phyloP scores from a whole-genome alignment of 2,797 vertebrate species.

The Peromyscus attwateri region DNA sequence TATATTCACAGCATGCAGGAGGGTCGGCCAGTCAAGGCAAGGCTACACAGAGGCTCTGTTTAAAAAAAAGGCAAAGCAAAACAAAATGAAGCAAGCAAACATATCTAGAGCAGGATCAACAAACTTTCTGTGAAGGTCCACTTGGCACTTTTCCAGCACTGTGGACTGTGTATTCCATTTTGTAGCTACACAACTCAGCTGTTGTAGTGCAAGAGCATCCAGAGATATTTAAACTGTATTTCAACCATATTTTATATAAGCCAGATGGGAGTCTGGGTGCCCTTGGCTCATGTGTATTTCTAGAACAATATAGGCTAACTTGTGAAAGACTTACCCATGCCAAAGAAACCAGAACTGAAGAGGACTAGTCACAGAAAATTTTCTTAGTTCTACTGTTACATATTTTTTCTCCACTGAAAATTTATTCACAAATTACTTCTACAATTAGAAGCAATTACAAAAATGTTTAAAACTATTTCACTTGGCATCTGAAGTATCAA shows the following conservation, averaged over 20 bases:
- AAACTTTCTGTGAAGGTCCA: not conserved
- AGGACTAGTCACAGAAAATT: not conserved
- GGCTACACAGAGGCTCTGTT: not conserved
- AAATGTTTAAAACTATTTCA: slow-evolving; percentile 28
- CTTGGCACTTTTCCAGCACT: not conserved
- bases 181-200: not conserved
- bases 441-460: slow-evolving; percentile 13
- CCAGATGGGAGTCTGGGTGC: not conserved
- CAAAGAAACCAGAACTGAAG: not conserved
- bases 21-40: not conserved
- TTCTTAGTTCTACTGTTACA: not conserved
- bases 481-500: slow-evolving; percentile 12
- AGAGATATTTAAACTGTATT: not conserved
- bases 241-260: slow-evolving; percentile 50
- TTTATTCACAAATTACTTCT: not conserved
- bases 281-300: not conserved
- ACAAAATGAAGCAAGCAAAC: not conserved
- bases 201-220: not conserved
- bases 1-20: too few species aligned
- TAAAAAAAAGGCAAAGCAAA: not conserved
- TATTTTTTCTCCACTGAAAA: not conserved
- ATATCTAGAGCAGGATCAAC: not conserved
- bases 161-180: not conserved
- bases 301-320: not conserved
- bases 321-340: not conserved